Evolutionary conservation across 2,888 invertebrate species (phyloP).

Genomic region (Thyatira batis): DNA sequence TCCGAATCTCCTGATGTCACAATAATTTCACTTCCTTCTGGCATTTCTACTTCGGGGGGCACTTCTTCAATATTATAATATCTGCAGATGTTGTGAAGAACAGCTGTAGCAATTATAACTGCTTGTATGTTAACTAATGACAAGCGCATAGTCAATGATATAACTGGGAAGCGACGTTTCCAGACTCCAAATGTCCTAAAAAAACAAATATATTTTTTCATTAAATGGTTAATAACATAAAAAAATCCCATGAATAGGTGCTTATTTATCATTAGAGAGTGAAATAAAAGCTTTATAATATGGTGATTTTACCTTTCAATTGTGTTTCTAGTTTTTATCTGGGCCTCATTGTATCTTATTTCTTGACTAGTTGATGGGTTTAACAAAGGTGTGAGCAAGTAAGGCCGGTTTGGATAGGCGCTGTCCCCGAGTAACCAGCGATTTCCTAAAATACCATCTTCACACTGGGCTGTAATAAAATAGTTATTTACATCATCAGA

Average conservation of each 20-base stretch:
- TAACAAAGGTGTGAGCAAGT: constrained; percentile 11
- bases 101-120: not conserved
- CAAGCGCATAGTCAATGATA: not conserved
- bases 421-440: constrained; percentile 11
- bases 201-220: not conserved
- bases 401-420: constrained; percentile 9
- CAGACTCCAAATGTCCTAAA: constrained; percentile 5
- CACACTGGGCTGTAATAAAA: constrained; percentile 3
- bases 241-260: too few relatives aligned
- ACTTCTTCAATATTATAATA: too few relatives aligned
- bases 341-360: constrained; percentile 5
- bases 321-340: constrained; percentile 8
- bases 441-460: constrained; percentile 6
- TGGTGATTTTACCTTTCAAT: constrained; percentile 5
- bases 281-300: constrained; percentile 1
- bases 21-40: too few relatives aligned
- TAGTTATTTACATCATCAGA: not conserved
- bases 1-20: too few relatives aligned
- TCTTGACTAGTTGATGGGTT: constrained; percentile 1
- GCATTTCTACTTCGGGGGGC: too few relatives aligned
- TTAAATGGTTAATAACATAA: not conserved
- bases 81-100: too few relatives aligned
- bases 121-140: not conserved
- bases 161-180: constrained; percentile 4
- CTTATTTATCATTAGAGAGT: too few relatives aligned